Conservation (phyloP, 2,113 vertebrate genomes). For the Pardalotus punctatus region DNA sequence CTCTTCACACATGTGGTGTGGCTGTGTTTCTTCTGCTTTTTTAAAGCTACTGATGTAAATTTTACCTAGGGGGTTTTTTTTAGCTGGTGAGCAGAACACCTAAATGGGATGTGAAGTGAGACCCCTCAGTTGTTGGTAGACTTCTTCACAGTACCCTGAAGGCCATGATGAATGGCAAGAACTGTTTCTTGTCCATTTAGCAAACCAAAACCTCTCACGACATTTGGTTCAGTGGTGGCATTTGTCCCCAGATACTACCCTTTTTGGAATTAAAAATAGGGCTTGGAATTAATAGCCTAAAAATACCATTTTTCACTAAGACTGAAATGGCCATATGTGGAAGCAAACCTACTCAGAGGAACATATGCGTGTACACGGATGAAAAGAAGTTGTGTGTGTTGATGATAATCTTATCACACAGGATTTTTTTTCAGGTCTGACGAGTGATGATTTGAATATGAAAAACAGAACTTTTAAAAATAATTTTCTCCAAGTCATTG, state of each 20-base stretch:
- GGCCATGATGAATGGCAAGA: neutral
- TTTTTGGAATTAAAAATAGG: neutral
- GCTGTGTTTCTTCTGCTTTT: neutral
- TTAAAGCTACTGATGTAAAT: neutral
- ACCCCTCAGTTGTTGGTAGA: rapidly evolving
- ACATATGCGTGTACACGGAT: neutral
- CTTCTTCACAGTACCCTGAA: neutral
- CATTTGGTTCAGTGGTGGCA: neutral
- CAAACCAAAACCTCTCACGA: neutral
- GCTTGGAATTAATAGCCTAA: neutral
- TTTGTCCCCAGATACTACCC: neutral
- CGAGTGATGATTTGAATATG: neutral
- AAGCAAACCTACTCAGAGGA: neutral
- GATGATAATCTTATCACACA: neutral
- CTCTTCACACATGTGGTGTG: neutral
- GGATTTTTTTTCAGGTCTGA: neutral
- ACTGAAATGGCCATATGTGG: neutral
- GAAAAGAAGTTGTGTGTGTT: neutral
- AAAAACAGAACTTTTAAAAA: neutral
- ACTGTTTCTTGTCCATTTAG: neutral
- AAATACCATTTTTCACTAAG: neutral
- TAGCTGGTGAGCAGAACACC: neutral
- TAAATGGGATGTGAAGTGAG: neutral
- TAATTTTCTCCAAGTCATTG: neutral
- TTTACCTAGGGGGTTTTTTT: neutral